phyloP scores from a whole-genome alignment of 2,888 invertebrate genomes.

The Microplitis deprimator region DNA sequence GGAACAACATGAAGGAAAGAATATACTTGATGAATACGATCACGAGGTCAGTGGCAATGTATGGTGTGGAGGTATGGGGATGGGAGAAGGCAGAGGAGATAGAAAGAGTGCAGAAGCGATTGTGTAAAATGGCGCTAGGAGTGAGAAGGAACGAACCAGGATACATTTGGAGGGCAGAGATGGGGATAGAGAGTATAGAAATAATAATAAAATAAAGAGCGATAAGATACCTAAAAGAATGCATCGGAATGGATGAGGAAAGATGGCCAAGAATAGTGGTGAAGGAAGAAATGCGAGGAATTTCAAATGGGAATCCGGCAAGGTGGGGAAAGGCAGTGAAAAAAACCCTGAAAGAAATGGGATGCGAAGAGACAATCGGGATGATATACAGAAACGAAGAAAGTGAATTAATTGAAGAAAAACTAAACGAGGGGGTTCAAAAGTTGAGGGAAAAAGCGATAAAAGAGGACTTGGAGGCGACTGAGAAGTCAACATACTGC shows the following conservation, averaged over 20 bases:
- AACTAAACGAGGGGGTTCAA: background rate
- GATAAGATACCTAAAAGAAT: too few relatives aligned
- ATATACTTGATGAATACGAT: background rate
- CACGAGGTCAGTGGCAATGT: background rate
- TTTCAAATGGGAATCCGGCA: background rate
- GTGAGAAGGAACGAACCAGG: conserved; percentile 16
- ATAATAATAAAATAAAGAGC: too few relatives aligned
- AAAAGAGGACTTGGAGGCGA: background rate
- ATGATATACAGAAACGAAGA: background rate
- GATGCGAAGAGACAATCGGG: too few relatives aligned
- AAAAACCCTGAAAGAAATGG: background rate
- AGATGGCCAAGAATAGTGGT: conserved; percentile 1
- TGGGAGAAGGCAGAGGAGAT: background rate
- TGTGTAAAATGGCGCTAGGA: conserved; percentile 17
- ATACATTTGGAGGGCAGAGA: background rate
- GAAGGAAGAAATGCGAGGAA: conserved; percentile 2
- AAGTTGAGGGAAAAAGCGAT: background rate
- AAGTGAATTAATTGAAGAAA: background rate
- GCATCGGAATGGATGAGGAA: background rate
- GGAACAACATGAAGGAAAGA: too few relatives aligned
- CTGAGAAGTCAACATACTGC: conserved; percentile 25
- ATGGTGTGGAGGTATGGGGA: conserved; percentile 14
- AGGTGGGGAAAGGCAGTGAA: conserved; percentile 5
- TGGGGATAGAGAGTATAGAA: too few relatives aligned
- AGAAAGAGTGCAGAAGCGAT: background rate